Base-by-base conservation (phyloP, 2,888 invertebrate genomes). In the Caenorhabditis sp. region DNA sequence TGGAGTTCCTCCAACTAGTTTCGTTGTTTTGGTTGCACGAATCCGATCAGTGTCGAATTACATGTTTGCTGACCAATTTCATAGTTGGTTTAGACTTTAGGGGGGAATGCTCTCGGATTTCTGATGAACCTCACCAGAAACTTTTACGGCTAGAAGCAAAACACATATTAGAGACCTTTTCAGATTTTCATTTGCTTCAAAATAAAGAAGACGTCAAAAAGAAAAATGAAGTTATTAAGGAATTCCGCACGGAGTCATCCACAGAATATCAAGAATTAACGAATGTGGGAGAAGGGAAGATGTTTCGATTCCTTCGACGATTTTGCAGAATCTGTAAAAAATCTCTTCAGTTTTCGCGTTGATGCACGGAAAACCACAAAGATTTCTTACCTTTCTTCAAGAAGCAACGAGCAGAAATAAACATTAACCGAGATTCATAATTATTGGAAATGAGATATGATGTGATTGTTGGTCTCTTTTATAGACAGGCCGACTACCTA, bases 331-430 rank as follows among this genome's bases (percentile, higher is more conserved):
- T 35, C 68, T 68, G 68, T 68, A 68, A 68, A 68, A 68, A 68
- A 68, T 68, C 68, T 80, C 72, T 80, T 80, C 80, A 80, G 80
- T 80, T 80, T 80, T 80, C 80, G 6, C 73, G 64, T 68, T 24
- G 14, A 38, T 26, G 22, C n/a, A 35, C 58, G 69, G 82, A 82
- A 63, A 82, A 82, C 82, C 54, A 70, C 59, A 68, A 82, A 82
- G 82, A 82, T 73, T 82, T 68, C 72, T 76, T 77, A 82, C 82
- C 82, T 77, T n/a, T n/a, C n/a, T n/a, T n/a, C n/a, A n/a, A n/a
- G n/a, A n/a, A n/a, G n/a, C n/a, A n/a, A n/a, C n/a, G n/a, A n/a
- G n/a, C n/a, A n/a, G 59, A 56, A 56, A 12, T 28, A 24, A 47
- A 64, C 14, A 47, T 10, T 38, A 38, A 38, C 6, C 31, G 31